Evolutionary conservation across 2,888 invertebrate species (phyloP), one percentile per base, ranked within the genome.

Genomic region (Caenorhabditis sulstoni): DNA sequence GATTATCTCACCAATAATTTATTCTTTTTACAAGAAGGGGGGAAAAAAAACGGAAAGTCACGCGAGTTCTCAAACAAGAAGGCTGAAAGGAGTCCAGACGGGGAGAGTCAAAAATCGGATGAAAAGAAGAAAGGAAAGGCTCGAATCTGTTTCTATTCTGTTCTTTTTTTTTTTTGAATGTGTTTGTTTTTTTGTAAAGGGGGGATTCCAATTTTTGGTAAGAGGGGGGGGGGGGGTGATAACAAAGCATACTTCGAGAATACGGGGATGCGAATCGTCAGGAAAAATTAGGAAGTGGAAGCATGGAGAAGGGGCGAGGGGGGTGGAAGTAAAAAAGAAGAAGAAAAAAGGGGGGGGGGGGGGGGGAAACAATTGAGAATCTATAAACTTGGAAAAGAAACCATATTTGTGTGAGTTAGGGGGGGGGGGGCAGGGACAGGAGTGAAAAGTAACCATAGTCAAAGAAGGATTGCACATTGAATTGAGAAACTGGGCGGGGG

Each of bases 1-100:
- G 7, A 29, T 29, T 29, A 22, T 57, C 57, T 62, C 71, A 64
- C 64, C 64, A 64, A 71, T 71, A 71, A 71, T 71, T 71, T 71
- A 71, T 71, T 29, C 4, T 29, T 29, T 57, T 68, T 41, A 67
- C 57, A 67, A 45, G 20, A 37, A n/a, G n/a, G n/a, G n/a, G n/a
- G n/a, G n/a, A n/a, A n/a, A 18, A 53, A 16, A 59, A 49, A 29
- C 29, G 29, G 29, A 29, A 50, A 29, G 39, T 18, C 23, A 44
- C 59, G 39, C 37, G 55, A 55, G 55, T 37, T 14, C 1, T 16
- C 37, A 14, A 18, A 41, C 57, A 57, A 57, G 7, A 57, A 57
- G 57, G 44, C 50, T n/a, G 50, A 50, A 62, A 50, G 50, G 50
- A 20, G 18, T 62, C 16, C 37, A 49, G 22, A 58, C 11, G 11